phyloP scores from a whole-genome alignment of 2,888 invertebrate species.

The Congeria kusceri region DNA sequence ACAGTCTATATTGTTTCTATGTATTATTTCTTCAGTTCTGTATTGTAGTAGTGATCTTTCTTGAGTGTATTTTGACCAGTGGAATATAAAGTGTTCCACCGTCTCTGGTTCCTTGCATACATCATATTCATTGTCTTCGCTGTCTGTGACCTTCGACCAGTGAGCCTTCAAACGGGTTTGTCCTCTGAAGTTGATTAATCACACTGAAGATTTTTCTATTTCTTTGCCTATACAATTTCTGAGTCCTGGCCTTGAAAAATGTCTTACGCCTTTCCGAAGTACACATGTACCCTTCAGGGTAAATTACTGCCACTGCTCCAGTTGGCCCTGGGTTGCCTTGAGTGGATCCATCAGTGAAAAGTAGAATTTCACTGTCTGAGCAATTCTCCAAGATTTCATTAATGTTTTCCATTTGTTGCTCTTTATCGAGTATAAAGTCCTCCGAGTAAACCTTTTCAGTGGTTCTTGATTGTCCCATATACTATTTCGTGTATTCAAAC shows the following conservation, averaged over 20 bases:
- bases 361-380: no score
- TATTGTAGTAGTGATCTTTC: background rate
- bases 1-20: background rate
- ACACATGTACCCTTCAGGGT: background rate
- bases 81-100: constrained; percentile 9
- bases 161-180: background rate
- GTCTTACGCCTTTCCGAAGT: background rate
- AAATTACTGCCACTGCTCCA: constrained; percentile 20
- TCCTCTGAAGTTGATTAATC: constrained; percentile 3
- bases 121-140: background rate
- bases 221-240: background rate
- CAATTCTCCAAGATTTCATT: background rate
- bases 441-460: constrained; percentile 3
- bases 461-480: background rate
- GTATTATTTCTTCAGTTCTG: constrained; percentile 5
- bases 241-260: background rate
- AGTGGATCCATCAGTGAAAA: constrained; percentile 26
- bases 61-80: background rate
- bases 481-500: constrained; percentile 11
- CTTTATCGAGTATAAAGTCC: background rate
- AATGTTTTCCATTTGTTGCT: constrained; percentile 16
- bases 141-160: constrained; percentile 1
- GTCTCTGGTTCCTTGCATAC: background rate
- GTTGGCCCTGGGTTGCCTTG: constrained; percentile 20
- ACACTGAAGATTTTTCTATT: background rate